Percentiles rank a stretch among this genome's conserved stretches.
phyloP scores from a whole-genome alignment of 2,888 invertebrate species.

The Melieria omissa region DNA sequence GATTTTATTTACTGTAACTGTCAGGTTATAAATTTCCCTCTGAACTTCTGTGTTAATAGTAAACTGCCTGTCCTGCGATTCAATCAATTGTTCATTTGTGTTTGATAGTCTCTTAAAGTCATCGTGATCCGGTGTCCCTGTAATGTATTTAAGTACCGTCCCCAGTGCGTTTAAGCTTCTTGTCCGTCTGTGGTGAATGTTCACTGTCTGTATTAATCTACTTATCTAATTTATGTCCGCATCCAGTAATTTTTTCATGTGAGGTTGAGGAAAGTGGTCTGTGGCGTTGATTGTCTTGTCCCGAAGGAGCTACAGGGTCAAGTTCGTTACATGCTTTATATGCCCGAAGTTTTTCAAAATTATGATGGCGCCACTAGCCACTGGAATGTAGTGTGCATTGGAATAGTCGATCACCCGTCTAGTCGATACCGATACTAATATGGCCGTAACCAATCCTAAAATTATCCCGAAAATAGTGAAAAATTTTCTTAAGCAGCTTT shows the following conservation, averaged over 20 bases:
- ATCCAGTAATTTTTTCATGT: slow-evolving; percentile 23
- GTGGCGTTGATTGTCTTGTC: slow-evolving; percentile 27
- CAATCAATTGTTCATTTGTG: slow-evolving; percentile 22
- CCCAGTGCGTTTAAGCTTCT: slow-evolving; percentile 21
- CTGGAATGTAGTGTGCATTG: slow-evolving; percentile 23
- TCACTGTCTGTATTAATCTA: slow-evolving; percentile 21
- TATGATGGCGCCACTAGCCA: slow-evolving; percentile 16
- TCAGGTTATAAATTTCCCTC: slow-evolving; percentile 21
- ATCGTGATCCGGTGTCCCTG: slow-evolving; percentile 24
- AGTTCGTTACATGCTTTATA: slow-evolving; percentile 25
- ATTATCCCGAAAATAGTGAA: slow-evolving; percentile 5
- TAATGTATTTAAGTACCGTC: slow-evolving; percentile 28
- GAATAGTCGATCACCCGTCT: slow-evolving; percentile 25
- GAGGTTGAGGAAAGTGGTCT: slow-evolving; percentile 9
- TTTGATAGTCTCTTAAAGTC: slow-evolving; percentile 26
- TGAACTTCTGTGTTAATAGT: slow-evolving; percentile 21
- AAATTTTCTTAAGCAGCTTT: neutral
- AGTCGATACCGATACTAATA: slow-evolving; percentile 14
- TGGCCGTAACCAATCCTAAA: neutral
- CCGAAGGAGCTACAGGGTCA: slow-evolving; percentile 12
- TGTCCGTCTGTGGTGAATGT: slow-evolving; percentile 15
- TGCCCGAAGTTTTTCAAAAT: slow-evolving; percentile 13
- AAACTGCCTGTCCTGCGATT: slow-evolving; percentile 26
- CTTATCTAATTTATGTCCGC: slow-evolving; percentile 26
- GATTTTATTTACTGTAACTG: slow-evolving; percentile 24